A percentile compares a stretch with the other conserved stretches of the same genome.
These are phyloP conservation scores for Lerema accius DNA, from an alignment of 1,140 invertebrate species.

Conservation along the genomic window DNA sequence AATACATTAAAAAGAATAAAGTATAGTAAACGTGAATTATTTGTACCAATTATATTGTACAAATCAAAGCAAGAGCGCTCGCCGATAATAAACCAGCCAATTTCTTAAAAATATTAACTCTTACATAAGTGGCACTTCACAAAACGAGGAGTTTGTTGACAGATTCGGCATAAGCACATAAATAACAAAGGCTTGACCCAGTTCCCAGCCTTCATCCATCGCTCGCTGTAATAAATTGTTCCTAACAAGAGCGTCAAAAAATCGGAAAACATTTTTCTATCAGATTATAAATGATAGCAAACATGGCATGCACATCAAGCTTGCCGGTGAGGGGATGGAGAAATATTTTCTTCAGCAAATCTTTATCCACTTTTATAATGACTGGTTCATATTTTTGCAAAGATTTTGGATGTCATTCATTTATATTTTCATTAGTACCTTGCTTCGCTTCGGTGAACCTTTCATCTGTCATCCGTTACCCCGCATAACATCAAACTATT, in stretches of 20 bases:
- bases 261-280: conserved; percentile 26
- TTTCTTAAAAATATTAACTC: conserved; percentile 1
- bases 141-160: conserved; percentile 19
- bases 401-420: too few species aligned
- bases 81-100: not conserved
- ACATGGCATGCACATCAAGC: not conserved
- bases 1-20: too few species aligned
- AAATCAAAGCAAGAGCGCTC: not conserved
- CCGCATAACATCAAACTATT: too few species aligned
- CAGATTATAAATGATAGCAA: conserved; percentile 26
- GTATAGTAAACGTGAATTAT: too few species aligned
- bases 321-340: not conserved
- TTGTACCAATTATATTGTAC: too few species aligned
- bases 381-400: too few species aligned
- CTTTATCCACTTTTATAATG: too few species aligned
- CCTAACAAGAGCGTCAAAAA: conserved; percentile 29
- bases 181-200: conserved; percentile 32
- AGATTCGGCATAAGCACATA: conserved; percentile 30
- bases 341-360: not conserved
- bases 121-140: conserved; percentile 19
- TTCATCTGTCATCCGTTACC: too few species aligned
- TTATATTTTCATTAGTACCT: too few species aligned
- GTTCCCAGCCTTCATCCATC: conserved; percentile 16
- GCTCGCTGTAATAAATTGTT: conserved; percentile 28
- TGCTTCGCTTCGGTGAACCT: too few species aligned